Conservation (phyloP, 2,888 invertebrate genomes). For the Lithophane semibrunnea region DNA sequence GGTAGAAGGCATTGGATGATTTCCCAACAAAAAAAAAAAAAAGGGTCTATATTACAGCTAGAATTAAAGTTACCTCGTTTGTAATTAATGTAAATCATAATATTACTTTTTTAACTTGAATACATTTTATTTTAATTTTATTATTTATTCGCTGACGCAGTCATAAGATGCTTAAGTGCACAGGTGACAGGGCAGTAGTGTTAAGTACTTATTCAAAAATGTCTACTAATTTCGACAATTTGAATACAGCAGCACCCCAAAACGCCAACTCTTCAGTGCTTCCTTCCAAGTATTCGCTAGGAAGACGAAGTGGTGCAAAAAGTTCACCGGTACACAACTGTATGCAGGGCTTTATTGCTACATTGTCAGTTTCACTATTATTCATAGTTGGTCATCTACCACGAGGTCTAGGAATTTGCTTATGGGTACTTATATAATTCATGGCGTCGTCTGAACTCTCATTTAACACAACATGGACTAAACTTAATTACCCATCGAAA, state of each 20-base stretch:
- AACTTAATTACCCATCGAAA: conserved; percentile 59
- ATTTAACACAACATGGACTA: conserved; percentile 39
- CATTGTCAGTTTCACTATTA: neutral
- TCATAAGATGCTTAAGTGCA: no score
- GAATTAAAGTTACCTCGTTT: no score
- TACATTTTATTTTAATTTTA: no score
- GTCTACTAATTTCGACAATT: neutral
- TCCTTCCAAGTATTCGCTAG: neutral
- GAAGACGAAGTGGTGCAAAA: neutral
- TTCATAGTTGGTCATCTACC: neutral
- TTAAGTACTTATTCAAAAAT: neutral
- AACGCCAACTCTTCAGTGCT: neutral
- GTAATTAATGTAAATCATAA: no score
- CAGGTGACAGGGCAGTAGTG: no score
- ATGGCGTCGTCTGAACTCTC: neutral
- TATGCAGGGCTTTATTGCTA: neutral
- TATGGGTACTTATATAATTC: neutral
- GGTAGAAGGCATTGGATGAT: no score
- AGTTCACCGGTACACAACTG: neutral
- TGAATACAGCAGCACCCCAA: neutral
- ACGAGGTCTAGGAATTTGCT: neutral
- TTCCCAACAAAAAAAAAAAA: no score
- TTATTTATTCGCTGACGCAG: no score
- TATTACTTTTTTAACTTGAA: no score
- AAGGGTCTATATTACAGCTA: no score